Evolutionary conservation across 2,888 invertebrate genomes (phyloP).

Genomic region (Isotomurus palustris): DNA sequence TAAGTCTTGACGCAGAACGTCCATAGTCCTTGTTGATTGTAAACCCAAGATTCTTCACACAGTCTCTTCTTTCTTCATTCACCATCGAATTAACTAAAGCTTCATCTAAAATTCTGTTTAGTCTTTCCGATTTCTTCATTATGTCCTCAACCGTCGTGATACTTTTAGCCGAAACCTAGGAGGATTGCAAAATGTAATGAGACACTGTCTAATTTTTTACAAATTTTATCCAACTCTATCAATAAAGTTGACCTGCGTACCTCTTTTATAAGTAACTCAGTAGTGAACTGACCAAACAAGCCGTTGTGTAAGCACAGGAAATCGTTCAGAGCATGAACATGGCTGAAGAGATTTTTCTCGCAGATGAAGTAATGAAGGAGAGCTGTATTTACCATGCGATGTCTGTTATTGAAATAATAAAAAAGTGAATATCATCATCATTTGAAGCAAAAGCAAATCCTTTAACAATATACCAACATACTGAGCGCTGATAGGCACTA

Average conservation of each 20-base stretch:
- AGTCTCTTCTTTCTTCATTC: slow-evolving; percentile 18
- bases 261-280: slow-evolving; percentile 29
- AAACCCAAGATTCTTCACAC: slow-evolving; percentile 23
- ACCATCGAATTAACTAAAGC: slow-evolving; percentile 22
- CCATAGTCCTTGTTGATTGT: slow-evolving; percentile 3
- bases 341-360: slow-evolving; percentile 37
- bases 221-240: not conserved
- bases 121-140: slow-evolving; percentile 11
- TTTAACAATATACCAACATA: slow-evolving; percentile 15
- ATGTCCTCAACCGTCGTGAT: slow-evolving; percentile 23
- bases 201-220: not conserved
- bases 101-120: slow-evolving; percentile 34
- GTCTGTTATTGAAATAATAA: slow-evolving; percentile 19
- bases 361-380: slow-evolving; percentile 41
- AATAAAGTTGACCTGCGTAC: slow-evolving; percentile 17
- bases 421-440: not conserved
- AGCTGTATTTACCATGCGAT: slow-evolving; percentile 36
- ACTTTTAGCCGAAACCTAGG: slow-evolving; percentile 26
- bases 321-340: slow-evolving; percentile 37
- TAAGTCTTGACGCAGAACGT: not conserved
- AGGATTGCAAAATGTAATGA: not conserved
- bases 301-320: slow-evolving; percentile 44
- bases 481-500: slow-evolving; percentile 33
- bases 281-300: slow-evolving; percentile 37
- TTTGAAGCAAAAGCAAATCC: not conserved